These are phyloP conservation scores for Tenebrosternarchus preto DNA, from an alignment of 2,113 vertebrate species.

Conservation along the genomic window DNA sequence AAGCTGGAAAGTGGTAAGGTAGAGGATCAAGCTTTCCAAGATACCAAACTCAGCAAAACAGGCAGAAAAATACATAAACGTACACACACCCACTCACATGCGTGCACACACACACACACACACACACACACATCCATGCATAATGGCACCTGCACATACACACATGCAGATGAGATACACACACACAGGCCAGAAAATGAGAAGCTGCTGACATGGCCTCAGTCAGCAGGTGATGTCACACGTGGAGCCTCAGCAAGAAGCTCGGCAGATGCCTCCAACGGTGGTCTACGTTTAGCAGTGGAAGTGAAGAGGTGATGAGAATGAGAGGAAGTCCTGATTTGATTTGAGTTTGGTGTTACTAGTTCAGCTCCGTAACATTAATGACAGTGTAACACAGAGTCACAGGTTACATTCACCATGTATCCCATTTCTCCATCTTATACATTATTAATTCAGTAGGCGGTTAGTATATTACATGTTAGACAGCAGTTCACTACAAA, in stretches of 20 bases:
- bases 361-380: too few relatives aligned
- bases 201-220: slow-evolving; percentile 6
- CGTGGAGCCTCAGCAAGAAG: not conserved
- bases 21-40: not conserved
- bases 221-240: slow-evolving; percentile 4
- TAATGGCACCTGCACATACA: slow-evolving; percentile 30
- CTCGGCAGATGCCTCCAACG: not conserved
- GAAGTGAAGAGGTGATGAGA: not conserved
- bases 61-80: too few relatives aligned
- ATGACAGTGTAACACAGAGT: not conserved
- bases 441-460: too few relatives aligned
- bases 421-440: too few relatives aligned
- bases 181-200: not conserved
- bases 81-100: not conserved
- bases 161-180: slow-evolving; percentile 5
- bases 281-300: too few relatives aligned
- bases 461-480: too few relatives aligned
- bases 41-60: too few relatives aligned
- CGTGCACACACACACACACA: slow-evolving; percentile 39
- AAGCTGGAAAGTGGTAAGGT: not conserved
- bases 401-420: too few relatives aligned
- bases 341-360: too few relatives aligned
- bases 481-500: too few relatives aligned
- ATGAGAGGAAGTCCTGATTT: too few relatives aligned
- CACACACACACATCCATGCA: not conserved